Base-by-base conservation (phyloP, 2,888 invertebrate genomes). In the Imbricaverruca yamaguchii region DNA sequence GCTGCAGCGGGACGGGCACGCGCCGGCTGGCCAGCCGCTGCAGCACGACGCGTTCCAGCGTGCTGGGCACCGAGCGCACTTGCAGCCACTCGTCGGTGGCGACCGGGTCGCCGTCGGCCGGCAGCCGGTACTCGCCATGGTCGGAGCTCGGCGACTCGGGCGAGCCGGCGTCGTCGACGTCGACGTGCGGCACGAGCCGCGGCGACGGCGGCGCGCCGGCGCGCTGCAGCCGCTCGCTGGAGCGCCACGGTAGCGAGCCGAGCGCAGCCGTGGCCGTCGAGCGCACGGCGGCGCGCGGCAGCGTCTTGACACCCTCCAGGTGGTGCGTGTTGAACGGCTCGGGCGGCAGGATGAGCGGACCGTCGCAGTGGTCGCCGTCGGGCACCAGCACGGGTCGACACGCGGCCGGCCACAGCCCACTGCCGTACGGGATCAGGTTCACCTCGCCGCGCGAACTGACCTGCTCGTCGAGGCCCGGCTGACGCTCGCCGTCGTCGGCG, bases 371-470 rank as follows among this genome's bases (percentile, higher is more conserved):
- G 79, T 59, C 57, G 13, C 15, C 79, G n/a, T 23, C 79, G 15
- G 59, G 56, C 23, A 79, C 53, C 74, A 74, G 55, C 53, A 74
- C 74, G 18, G 74, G 74, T 21, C 74, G 53, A 15, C 53, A 74
- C 12, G 11, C 55, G 53, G 55, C 74, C 55, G 74, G 15, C 55
- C 74, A 55, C 55, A 55, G 21, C 9, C 21, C 74, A 3, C 53
- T 55, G 53, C 74, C 74, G 74, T 53, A 74, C 55, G 74, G 74
- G 74, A 74, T 74, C 53, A 74, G 74, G 21, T 74, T 74, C 53
- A 74, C 74, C 74, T 53, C 74, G 3, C 74, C 74, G 53, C 53
- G 55, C 21, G 21, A 56, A 23, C 79, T 15, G 57, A 12, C 25
- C 23, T 9, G 57, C n/a, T 79, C 79, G n/a, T 9, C 39, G 12